Percentiles rank a stretch among this genome's conserved stretches.
Conservation (phyloP, 2,888 invertebrate genomes). For the Erebia ligea region DNA sequence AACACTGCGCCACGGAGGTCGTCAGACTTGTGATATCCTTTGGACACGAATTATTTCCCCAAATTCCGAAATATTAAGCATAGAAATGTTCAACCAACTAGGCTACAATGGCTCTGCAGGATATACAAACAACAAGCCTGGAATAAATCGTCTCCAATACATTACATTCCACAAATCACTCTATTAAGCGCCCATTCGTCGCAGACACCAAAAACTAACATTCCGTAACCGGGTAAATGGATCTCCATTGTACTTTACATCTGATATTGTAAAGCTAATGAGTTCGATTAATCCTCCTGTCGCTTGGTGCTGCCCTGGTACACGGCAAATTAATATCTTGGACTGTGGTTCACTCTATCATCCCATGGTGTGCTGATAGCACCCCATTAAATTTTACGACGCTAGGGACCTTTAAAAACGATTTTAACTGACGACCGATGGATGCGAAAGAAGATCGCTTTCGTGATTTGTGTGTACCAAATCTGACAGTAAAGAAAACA, state of each 20-base stretch:
- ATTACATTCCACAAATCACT: slow-evolving; percentile 37
- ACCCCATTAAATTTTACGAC: slow-evolving; percentile 6
- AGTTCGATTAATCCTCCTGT: slow-evolving; percentile 51
- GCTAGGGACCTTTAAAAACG: background rate
- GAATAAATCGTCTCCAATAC: slow-evolving; percentile 35
- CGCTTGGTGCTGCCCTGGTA: slow-evolving; percentile 49
- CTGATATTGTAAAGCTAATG: slow-evolving; percentile 49
- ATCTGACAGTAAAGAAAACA: too few species aligned
- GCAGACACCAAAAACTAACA: slow-evolving; percentile 41
- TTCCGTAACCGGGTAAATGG: slow-evolving; percentile 47
- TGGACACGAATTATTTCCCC: too few species aligned
- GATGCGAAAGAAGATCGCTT: too few species aligned
- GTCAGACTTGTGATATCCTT: too few species aligned
- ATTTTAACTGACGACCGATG: too few species aligned
- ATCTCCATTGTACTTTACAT: slow-evolving; percentile 41
- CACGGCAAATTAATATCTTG: slow-evolving; percentile 48
- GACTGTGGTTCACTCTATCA: slow-evolving; percentile 21
- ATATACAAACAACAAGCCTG: slow-evolving; percentile 21
- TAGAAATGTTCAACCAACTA: slow-evolving; percentile 14
- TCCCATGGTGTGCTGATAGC: slow-evolving; percentile 6
- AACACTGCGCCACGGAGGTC: too few species aligned
- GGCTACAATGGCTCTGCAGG: slow-evolving; percentile 5
- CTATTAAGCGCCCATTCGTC: slow-evolving; percentile 36
- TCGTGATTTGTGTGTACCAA: too few species aligned
- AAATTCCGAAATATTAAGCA: too few species aligned